A percentile compares a stretch with the other conserved stretches of the same genome.
These are phyloP conservation scores for Phyllopteryx taeniolatus DNA, from an alignment of 2,113 vertebrate species.

Conservation along the genomic window DNA sequence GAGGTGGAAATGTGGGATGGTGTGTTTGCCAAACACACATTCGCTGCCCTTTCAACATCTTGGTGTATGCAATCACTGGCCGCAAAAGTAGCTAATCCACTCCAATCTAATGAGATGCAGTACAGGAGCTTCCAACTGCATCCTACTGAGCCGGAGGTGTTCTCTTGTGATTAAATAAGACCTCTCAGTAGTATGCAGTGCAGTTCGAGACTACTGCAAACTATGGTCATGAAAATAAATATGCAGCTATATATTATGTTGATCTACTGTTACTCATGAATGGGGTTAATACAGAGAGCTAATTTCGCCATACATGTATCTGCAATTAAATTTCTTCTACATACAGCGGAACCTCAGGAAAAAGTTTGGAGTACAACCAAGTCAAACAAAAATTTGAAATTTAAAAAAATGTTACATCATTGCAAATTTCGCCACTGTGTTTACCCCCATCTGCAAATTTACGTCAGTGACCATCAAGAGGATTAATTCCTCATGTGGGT, in stretches of 20 bases:
- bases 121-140: neutral
- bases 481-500: neutral
- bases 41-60: conserved; percentile 9
- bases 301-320: neutral
- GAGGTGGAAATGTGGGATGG: conserved; percentile 62
- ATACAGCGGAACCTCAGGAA: too few relatives aligned
- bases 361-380: too few relatives aligned
- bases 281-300: neutral
- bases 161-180: neutral
- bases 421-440: too few relatives aligned
- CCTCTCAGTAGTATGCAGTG: neutral
- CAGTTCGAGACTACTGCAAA: neutral
- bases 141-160: neutral
- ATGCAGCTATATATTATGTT: neutral
- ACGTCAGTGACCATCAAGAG: too few relatives aligned
- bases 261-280: neutral
- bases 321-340: neutral
- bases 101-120: neutral
- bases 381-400: too few relatives aligned
- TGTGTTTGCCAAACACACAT: conserved; percentile 27
- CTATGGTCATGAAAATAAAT: neutral
- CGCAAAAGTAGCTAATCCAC: neutral
- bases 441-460: too few relatives aligned
- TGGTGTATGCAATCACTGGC: neutral
- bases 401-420: too few relatives aligned